Conservation (phyloP, 2,113 vertebrate genomes). For the Melanerpes aurifrons region DNA sequence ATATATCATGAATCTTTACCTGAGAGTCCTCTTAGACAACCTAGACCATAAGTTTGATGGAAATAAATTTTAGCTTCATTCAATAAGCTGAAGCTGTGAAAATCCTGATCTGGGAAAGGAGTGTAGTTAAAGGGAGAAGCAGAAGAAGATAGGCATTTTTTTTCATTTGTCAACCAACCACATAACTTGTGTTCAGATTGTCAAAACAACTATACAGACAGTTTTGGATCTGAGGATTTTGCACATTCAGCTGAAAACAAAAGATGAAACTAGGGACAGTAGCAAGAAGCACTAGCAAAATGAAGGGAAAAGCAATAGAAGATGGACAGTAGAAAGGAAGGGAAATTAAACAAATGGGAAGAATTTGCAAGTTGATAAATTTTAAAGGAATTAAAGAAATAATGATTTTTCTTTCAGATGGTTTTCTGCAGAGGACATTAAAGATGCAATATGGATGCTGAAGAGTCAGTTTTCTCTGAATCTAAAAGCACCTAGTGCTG, state of each 20-base stretch:
- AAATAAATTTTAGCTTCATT: background rate
- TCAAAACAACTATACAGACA: background rate
- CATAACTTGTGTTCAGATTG: accelerated
- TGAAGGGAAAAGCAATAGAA: background rate
- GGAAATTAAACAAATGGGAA: background rate
- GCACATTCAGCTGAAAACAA: background rate
- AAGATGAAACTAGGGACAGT: background rate
- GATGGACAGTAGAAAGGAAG: background rate
- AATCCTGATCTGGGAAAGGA: accelerated
- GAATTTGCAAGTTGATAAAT: background rate
- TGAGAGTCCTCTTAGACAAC: background rate
- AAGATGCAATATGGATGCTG: background rate
- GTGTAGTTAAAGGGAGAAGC: accelerated
- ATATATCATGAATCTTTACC: background rate
- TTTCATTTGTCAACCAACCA: background rate
- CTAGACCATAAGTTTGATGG: background rate
- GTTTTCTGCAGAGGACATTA: background rate
- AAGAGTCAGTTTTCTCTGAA: background rate
- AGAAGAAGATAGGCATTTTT: background rate
- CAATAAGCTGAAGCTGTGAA: background rate
- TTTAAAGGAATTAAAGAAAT: background rate
- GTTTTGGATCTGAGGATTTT: background rate
- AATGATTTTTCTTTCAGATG: background rate
- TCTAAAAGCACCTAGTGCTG: background rate
- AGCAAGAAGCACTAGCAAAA: background rate